A percentile compares a stretch with the other conserved stretches of the same genome.
Conservation (phyloP, 2,113 vertebrate species). For the Clarias magur region DNA sequence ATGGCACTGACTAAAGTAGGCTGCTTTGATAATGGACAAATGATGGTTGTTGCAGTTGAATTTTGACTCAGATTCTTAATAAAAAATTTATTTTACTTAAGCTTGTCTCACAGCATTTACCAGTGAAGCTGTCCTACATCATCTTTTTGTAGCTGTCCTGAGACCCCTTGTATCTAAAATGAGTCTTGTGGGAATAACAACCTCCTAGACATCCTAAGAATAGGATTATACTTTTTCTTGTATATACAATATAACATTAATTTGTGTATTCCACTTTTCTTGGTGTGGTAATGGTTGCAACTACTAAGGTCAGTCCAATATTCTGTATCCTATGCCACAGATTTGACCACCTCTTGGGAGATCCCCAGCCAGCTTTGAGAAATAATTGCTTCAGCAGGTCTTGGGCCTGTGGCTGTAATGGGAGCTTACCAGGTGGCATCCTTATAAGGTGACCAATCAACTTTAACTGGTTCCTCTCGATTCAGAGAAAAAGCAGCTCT, state of each 20-base stretch:
- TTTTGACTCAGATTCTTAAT: constrained; percentile 18
- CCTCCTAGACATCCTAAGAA: not conserved
- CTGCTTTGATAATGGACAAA: constrained; percentile 9
- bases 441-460: not conserved
- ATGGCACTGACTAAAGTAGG: not conserved
- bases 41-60: constrained; percentile 2
- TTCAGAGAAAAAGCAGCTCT: constrained; percentile 1
- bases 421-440: not conserved
- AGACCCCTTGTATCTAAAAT: not conserved
- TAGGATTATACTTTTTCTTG: not conserved
- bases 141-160: not conserved
- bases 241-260: not conserved
- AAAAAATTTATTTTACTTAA: constrained; percentile 15
- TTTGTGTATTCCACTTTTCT: not conserved
- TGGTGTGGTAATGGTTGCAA: not conserved
- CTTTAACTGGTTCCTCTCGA: not conserved
- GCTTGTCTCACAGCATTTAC: not conserved
- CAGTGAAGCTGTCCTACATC: not conserved
- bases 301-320: not conserved
- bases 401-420: not conserved
- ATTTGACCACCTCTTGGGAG: not conserved
- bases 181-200: not conserved
- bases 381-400: not conserved
- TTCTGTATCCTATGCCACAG: not conserved
- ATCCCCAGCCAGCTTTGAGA: not conserved